A percentile compares a stretch with the other conserved stretches of the same genome.
phyloP scores from a whole-genome alignment of 2,888 invertebrate genomes.

The Stenchaetothrips biformis region DNA sequence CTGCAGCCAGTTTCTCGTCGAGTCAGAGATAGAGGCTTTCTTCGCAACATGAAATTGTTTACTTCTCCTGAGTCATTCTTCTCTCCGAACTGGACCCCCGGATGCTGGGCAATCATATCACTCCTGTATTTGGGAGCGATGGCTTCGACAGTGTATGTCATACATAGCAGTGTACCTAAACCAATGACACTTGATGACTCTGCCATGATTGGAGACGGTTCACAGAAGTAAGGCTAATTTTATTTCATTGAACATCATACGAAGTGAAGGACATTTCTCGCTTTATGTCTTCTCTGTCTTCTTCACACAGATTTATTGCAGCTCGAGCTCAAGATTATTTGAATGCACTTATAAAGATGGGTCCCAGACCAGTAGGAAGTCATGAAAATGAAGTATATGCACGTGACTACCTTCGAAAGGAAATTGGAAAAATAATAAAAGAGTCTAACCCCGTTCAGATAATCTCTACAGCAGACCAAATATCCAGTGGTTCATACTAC shows the following conservation, averaged over 20 bases:
- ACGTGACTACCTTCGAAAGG: conserved; percentile 45
- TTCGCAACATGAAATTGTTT: not conserved
- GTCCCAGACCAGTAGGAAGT: conserved; percentile 41
- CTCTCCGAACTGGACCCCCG: not conserved
- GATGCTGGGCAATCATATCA: not conserved
- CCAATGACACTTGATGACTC: not conserved
- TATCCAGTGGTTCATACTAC: conserved; percentile 50
- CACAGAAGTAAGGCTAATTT: not conserved
- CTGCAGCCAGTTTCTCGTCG: not conserved
- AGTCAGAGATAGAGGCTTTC: not conserved
- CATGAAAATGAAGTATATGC: conserved; percentile 42
- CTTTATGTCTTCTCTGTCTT: conserved; percentile 9
- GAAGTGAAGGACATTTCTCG: not conserved
- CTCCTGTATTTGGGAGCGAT: not conserved
- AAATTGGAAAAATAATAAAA: conserved; percentile 43
- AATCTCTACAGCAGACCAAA: conserved; percentile 48
- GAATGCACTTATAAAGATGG: conserved; percentile 37
- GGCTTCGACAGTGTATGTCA: not conserved
- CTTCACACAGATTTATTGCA: conserved; percentile 37
- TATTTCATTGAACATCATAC: not conserved
- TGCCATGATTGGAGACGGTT: not conserved
- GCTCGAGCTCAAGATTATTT: conserved; percentile 39
- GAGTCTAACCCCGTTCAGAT: conserved; percentile 39
- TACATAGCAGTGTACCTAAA: not conserved
- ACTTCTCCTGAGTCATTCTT: not conserved